phyloP scores from a whole-genome alignment of 2,113 vertebrate genomes.

The Oreotrochilus melanogaster region DNA sequence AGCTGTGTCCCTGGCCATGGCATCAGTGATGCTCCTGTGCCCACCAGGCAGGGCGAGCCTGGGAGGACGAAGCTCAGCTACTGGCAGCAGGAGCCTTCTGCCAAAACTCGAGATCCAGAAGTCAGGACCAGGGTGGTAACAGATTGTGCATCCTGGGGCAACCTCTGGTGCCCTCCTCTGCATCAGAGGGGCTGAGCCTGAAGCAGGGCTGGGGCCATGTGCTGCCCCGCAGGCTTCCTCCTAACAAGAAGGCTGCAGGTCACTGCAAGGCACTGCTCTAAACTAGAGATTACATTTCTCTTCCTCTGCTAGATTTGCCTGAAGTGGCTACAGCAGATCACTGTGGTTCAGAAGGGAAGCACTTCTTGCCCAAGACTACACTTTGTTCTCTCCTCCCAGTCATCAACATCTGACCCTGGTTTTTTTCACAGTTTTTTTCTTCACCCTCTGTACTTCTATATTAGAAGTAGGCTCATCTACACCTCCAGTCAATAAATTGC shows the following conservation, averaged over 20 bases:
- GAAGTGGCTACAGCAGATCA: background rate
- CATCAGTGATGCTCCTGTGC: background rate
- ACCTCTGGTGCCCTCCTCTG: rapidly evolving
- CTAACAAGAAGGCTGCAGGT: no score
- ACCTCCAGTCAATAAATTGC: background rate
- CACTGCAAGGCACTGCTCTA: background rate
- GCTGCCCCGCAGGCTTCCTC: background rate
- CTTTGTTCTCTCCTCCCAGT: background rate
- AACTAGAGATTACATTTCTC: background rate
- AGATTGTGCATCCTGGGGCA: background rate
- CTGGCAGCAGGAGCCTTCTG: background rate
- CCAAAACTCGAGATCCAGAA: background rate
- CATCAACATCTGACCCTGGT: background rate
- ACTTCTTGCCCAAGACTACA: background rate
- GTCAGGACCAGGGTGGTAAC: background rate
- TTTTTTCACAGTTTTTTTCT: background rate
- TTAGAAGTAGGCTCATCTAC: background rate
- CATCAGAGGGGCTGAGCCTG: background rate
- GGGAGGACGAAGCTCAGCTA: rapidly evolving
- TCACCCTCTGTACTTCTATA: background rate
- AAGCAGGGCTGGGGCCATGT: background rate
- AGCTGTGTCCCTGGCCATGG: background rate
- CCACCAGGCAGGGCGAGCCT: background rate
- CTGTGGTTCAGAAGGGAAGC: background rate
- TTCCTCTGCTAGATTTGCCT: background rate